These are phyloP conservation scores for Phenganax subtilis DNA, from an alignment of 92 coral and sea anemone species.

Conservation along the genomic window DNA sequence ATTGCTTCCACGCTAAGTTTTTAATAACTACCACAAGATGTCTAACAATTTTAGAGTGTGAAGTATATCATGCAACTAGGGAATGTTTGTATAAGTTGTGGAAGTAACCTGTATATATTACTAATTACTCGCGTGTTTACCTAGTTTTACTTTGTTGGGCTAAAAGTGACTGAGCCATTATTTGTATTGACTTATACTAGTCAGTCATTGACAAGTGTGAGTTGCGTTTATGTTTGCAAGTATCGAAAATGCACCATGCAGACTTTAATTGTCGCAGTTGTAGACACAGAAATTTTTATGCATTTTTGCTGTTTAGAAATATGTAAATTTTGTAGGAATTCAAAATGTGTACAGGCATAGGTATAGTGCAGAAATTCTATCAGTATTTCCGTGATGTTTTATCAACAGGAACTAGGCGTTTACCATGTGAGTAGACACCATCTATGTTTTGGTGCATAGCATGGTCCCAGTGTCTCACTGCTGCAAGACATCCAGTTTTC, in stretches of 20 bases:
- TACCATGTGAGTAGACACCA: not conserved
- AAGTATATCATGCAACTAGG: not conserved
- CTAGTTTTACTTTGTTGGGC: no score
- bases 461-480: not conserved
- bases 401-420: constrained; percentile 18
- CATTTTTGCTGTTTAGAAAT: not conserved
- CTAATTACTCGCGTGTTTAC: no score
- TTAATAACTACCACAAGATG: not conserved
- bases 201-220: no score
- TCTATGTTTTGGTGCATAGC: not conserved
- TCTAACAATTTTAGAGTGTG: constrained; percentile 5
- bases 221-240: no score
- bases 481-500: not conserved
- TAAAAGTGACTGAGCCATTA: no score
- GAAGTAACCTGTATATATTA: no score
- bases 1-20: not conserved
- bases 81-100: not conserved
- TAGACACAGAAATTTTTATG: no score
- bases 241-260: no score
- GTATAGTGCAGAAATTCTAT: not conserved
- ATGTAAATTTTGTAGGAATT: not conserved
- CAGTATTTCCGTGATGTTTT: constrained; percentile 12
- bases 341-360: not conserved
- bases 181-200: no score
- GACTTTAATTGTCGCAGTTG: no score